phyloP scores from a whole-genome alignment of 2,888 invertebrate genomes.

The Lissocephala sabroskyi region DNA sequence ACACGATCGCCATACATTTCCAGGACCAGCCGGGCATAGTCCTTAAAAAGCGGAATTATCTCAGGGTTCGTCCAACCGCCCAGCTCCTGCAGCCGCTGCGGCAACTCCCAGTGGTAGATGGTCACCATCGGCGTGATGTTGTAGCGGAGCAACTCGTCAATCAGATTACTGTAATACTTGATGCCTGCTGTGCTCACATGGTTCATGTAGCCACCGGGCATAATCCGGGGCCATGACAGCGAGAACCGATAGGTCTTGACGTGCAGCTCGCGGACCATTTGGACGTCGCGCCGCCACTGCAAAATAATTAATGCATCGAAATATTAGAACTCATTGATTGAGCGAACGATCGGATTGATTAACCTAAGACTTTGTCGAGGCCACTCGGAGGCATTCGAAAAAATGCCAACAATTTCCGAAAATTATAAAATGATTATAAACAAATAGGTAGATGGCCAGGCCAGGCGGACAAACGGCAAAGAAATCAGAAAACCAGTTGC shows the following conservation, averaged over 20 bases:
- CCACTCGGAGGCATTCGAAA: constrained; percentile 4
- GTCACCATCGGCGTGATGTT: constrained; percentile 82
- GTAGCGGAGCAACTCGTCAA: constrained; percentile 79
- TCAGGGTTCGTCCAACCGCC: constrained; percentile 81
- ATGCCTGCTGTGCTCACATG: constrained; percentile 81
- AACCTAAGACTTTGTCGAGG: too few species aligned
- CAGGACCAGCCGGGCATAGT: constrained; percentile 78
- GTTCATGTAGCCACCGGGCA: constrained; percentile 80
- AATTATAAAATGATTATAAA: too few species aligned
- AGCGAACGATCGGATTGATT: too few species aligned
- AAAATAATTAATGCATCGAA: too few species aligned
- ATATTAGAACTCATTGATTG: too few species aligned
- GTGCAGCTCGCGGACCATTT: constrained; percentile 77
- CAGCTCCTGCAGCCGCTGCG: constrained; percentile 77
- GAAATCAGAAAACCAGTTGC: background rate
- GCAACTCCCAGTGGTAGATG: constrained; percentile 82
- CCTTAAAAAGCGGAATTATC: constrained; percentile 77
- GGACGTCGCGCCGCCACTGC: constrained; percentile 76
- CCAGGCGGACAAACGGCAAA: constrained; percentile 20
- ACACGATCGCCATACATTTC: constrained; percentile 78
- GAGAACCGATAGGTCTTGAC: constrained; percentile 82
- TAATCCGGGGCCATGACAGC: constrained; percentile 82
- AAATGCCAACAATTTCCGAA: constrained; percentile 31
- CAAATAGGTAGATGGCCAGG: too few species aligned
- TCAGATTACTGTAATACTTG: constrained; percentile 83